Conservation (phyloP, 2,113 vertebrate species). For the Tor tambroides region DNA sequence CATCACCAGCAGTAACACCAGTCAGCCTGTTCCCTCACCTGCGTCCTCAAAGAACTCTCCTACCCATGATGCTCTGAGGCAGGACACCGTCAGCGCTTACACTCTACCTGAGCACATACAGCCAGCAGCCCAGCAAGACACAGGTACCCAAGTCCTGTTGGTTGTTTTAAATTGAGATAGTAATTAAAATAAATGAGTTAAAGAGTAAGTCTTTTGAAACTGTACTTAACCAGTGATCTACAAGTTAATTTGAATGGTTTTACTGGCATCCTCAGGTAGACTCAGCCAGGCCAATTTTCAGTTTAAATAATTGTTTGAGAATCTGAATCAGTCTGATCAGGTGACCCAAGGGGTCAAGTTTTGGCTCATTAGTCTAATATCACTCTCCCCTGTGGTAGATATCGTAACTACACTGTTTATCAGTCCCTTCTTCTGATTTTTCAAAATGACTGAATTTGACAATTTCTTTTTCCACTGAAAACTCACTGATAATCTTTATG, state of each 20-base stretch:
- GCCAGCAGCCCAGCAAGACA: conserved; percentile 27
- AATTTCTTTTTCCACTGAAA: not conserved
- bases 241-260: no score
- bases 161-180: not conserved
- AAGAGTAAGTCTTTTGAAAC: no score
- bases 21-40: conserved; percentile 24
- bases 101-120: conserved; percentile 10
- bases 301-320: not conserved
- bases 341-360: no score
- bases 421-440: no score
- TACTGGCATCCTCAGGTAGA: not conserved
- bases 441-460: no score
- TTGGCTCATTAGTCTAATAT: no score
- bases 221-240: no score
- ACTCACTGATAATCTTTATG: not conserved
- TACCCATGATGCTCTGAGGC: conserved; percentile 32
- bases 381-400: no score
- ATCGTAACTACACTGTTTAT: no score
- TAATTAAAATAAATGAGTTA: no score
- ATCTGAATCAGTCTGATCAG: not conserved
- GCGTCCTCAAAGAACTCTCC: conserved; percentile 39
- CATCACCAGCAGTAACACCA: conserved; percentile 24
- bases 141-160: conserved; percentile 19
- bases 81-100: conserved; percentile 17
- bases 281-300: not conserved